Evolutionary conservation across 2,113 vertebrate species (phyloP).

Genomic region (Clarias magur): DNA sequence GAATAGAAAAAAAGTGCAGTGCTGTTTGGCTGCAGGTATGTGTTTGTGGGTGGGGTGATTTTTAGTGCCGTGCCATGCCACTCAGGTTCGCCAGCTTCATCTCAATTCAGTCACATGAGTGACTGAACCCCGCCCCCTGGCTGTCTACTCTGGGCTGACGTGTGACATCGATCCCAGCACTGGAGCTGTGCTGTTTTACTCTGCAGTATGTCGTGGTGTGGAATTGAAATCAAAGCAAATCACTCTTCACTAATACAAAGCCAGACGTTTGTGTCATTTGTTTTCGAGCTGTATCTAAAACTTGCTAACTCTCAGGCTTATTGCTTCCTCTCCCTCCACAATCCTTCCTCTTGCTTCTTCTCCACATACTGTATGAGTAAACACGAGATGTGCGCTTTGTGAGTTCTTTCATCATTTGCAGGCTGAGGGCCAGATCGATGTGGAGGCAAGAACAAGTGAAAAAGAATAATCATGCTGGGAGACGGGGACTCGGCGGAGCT

Average conservation of each 20-base stretch:
- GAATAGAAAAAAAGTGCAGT: no score
- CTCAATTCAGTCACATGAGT: background rate
- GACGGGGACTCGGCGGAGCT: no score
- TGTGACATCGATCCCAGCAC: no score
- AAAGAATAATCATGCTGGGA: background rate
- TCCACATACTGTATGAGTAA: background rate
- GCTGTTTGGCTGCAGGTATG: background rate
- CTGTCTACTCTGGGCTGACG: background rate
- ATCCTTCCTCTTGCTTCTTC: background rate
- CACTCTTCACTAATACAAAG: background rate
- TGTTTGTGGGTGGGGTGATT: background rate
- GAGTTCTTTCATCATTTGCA: slow-evolving; percentile 19
- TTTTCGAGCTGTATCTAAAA: no score
- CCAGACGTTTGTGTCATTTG: no score
- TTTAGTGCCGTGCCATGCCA: no score
- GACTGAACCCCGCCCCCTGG: background rate
- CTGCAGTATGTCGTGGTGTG: background rate
- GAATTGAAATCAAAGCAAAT: background rate
- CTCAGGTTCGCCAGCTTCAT: background rate
- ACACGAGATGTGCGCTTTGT: background rate
- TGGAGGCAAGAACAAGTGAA: slow-evolving; percentile 12
- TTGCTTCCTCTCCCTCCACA: background rate
- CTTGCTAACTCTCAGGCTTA: no score
- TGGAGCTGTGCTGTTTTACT: background rate
- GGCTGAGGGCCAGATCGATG: slow-evolving; percentile 32